phyloP scores from a whole-genome alignment of 2,113 vertebrate species.

The Harpagus bidentatus region DNA sequence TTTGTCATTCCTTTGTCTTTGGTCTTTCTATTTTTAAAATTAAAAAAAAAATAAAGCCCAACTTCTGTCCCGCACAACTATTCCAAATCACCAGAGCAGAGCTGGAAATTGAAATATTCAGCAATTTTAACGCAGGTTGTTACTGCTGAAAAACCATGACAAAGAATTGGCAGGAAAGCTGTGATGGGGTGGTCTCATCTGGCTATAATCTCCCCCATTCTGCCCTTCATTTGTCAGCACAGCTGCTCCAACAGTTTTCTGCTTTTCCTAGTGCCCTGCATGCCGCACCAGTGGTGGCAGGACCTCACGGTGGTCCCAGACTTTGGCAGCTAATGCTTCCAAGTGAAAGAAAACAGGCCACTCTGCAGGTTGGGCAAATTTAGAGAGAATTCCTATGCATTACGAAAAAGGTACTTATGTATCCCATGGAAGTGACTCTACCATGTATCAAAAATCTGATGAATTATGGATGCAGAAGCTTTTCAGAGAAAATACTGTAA shows the following conservation, averaged over 20 bases:
- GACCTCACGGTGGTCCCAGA: not conserved
- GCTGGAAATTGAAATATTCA: not conserved
- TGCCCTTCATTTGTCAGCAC: not conserved
- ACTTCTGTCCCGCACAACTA: not conserved
- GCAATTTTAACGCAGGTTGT: not conserved
- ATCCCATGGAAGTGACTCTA: not conserved
- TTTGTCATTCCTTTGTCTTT: not conserved
- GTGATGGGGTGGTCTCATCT: not conserved
- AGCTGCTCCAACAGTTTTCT: not conserved
- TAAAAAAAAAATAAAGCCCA: no score
- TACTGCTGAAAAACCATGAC: not conserved
- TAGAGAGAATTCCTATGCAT: not conserved
- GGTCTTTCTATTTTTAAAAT: not conserved
- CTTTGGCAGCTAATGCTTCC: not conserved
- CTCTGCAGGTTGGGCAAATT: not conserved
- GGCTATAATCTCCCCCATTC: not conserved
- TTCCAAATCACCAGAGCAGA: not conserved
- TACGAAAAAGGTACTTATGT: not conserved
- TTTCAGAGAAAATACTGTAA: not conserved
- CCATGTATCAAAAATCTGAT: not conserved
- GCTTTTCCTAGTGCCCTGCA: not conserved
- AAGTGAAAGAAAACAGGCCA: not conserved
- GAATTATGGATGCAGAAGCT: not conserved
- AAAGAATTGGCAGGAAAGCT: not conserved
- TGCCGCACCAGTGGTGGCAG: not conserved